Evolutionary conservation across 2,113 vertebrate species (phyloP).

Genomic region (Oryzias woworae): DNA sequence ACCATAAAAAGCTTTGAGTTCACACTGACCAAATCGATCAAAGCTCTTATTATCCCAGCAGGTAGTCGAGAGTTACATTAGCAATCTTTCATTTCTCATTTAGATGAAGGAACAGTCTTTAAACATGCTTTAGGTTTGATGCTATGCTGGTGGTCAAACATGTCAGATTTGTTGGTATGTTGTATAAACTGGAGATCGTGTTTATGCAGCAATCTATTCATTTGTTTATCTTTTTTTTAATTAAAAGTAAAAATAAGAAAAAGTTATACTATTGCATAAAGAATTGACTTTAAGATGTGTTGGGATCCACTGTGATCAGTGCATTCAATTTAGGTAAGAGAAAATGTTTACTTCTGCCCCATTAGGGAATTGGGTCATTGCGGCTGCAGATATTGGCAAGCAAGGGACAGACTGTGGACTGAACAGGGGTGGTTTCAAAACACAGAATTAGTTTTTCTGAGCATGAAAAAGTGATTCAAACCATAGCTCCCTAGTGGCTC

Average conservation of each 20-base stretch:
- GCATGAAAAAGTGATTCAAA: constrained; percentile 6
- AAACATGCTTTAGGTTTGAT: constrained; percentile 1
- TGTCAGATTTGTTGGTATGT: neutral
- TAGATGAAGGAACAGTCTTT: constrained; percentile 6
- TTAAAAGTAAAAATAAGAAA: too few relatives aligned
- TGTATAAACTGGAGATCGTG: neutral
- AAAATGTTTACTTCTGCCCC: constrained; percentile 17
- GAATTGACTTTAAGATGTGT: constrained; percentile 10
- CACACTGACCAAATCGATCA: constrained; percentile 60
- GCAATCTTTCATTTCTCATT: constrained; percentile 35
- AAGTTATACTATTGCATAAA: neutral
- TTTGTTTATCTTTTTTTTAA: too few relatives aligned
- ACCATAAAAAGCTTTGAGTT: constrained; percentile 46
- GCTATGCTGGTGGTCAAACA: neutral
- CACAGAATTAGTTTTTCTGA: neutral
- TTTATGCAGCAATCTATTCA: constrained; percentile 8
- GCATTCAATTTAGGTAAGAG: constrained; percentile 24
- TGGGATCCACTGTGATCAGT: constrained; percentile 16
- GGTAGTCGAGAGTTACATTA: constrained; percentile 21
- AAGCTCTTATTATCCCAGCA: constrained; percentile 53
- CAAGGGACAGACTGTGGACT: constrained; percentile 2
- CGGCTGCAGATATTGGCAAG: constrained; percentile 13
- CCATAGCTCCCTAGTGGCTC: constrained; percentile 4
- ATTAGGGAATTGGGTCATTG: constrained; percentile 20
- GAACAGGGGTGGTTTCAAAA: constrained; percentile 11